Conservation (phyloP, 2,888 invertebrate species). For the Leucozona laternaria region DNA sequence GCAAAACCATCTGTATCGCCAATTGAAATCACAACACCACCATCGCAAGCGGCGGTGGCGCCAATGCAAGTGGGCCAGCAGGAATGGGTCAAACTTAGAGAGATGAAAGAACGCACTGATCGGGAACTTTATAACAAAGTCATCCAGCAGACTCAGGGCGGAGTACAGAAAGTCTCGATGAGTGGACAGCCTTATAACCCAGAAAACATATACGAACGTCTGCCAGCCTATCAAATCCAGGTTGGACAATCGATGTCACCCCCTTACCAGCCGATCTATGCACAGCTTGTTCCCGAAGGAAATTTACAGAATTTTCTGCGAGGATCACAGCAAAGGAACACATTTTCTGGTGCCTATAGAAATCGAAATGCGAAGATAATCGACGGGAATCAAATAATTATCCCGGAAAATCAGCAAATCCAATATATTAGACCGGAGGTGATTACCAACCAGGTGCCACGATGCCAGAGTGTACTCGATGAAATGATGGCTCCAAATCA, state of each 20-base stretch:
- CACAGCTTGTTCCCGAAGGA: conserved; percentile 73
- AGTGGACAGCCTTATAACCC: conserved; percentile 63
- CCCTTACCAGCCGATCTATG: conserved; percentile 68
- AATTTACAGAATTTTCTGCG: conserved; percentile 79
- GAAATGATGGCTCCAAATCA: conserved; percentile 77
- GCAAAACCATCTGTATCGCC: conserved; percentile 53
- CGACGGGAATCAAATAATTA: conserved; percentile 77
- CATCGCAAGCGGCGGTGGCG: conserved; percentile 13
- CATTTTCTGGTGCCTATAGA: conserved; percentile 80
- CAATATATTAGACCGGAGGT: conserved; percentile 18
- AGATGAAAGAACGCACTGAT: conserved; percentile 82
- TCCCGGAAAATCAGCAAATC: conserved; percentile 59
- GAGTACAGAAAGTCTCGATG: conserved; percentile 8
- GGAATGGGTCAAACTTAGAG: conserved; percentile 82
- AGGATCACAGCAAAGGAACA: conserved; percentile 81
- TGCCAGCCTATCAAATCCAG: conserved; percentile 76
- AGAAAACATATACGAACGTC: conserved; percentile 81
- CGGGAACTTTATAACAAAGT: conserved; percentile 81
- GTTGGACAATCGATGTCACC: conserved; percentile 60
- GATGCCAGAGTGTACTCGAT: conserved; percentile 83
- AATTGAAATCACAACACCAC: conserved; percentile 61
- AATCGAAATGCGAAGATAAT: conserved; percentile 80
- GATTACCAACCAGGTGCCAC: conserved; percentile 75
- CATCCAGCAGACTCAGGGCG: conserved; percentile 79
- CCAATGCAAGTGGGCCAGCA: conserved; percentile 77